These are phyloP conservation scores for Festucalex cinctus DNA, from an alignment of 2,113 vertebrate genomes.

Conservation along the genomic window DNA sequence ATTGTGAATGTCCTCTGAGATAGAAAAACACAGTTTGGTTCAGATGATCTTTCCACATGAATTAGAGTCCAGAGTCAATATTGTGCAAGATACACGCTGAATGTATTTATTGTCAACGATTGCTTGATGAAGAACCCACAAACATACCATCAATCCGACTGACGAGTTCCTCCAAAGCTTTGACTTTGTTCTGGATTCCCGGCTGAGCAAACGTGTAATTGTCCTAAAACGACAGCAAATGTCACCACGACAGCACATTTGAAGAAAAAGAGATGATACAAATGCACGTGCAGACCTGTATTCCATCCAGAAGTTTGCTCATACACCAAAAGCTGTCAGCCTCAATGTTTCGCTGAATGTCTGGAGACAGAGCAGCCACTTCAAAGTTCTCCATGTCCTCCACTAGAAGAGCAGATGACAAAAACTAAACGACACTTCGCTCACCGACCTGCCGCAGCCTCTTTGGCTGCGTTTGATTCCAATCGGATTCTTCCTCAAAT, in stretches of 20 bases:
- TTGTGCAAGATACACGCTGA: neutral
- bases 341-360: conserved; percentile 90
- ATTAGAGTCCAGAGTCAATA: neutral
- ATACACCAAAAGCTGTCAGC: conserved; percentile 99
- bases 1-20: conserved; percentile 86
- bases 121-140: conserved; percentile 28
- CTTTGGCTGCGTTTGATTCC: no score
- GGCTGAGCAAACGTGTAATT: conserved; percentile 99
- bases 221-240: conserved; percentile 70
- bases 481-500: no score
- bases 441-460: neutral
- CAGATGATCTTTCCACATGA: neutral
- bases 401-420: conserved; percentile 67
- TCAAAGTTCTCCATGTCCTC: conserved; percentile 98
- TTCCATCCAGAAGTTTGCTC: conserved; percentile 97
- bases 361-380: conserved; percentile 82
- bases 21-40: conserved; percentile 4
- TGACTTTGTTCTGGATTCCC: conserved; percentile 98
- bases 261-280: neutral
- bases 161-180: conserved; percentile 94
- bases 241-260: conserved; percentile 6
- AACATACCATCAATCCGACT: conserved; percentile 95
- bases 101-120: neutral
- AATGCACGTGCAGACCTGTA: conserved; percentile 77
- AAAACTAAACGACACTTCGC: neutral